Conservation (phyloP, 2,113 vertebrate species). For the Xiphorhynchus elegans region DNA sequence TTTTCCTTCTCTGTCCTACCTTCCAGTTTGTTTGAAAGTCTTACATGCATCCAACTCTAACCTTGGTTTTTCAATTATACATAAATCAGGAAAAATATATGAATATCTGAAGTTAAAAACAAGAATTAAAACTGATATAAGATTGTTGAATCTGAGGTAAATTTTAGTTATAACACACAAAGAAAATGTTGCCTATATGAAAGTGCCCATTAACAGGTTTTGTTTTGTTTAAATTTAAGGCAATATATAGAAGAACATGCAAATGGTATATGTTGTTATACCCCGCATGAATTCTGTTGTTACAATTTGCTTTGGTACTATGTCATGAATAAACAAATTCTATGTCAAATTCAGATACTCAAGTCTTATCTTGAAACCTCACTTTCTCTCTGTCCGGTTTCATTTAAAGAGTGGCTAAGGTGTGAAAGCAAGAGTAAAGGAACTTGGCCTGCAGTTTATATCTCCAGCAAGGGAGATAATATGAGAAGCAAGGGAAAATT, state of each 20-base stretch:
- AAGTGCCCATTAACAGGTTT: not conserved
- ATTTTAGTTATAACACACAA: not conserved
- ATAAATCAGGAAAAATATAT: not conserved
- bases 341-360: not conserved
- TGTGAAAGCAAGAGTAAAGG: not conserved
- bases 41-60: not conserved
- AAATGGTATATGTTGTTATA: not conserved
- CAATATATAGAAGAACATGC: not conserved
- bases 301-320: not conserved
- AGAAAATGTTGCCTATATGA: not conserved
- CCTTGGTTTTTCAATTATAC: not conserved
- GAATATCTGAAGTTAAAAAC: not conserved
- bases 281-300: not conserved
- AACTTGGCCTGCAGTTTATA: not conserved
- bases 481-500: not conserved
- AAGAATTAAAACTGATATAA: not conserved
- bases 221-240: not conserved
- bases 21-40: not conserved
- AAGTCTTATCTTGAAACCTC: not conserved
- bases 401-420: not conserved
- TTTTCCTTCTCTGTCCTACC: not conserved
- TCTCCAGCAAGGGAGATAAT: not conserved
- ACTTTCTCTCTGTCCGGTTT: not conserved
- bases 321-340: not conserved
- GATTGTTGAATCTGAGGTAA: not conserved